Base-by-base conservation (phyloP, 2,888 invertebrate species). In the Lycaena phlaeas region DNA sequence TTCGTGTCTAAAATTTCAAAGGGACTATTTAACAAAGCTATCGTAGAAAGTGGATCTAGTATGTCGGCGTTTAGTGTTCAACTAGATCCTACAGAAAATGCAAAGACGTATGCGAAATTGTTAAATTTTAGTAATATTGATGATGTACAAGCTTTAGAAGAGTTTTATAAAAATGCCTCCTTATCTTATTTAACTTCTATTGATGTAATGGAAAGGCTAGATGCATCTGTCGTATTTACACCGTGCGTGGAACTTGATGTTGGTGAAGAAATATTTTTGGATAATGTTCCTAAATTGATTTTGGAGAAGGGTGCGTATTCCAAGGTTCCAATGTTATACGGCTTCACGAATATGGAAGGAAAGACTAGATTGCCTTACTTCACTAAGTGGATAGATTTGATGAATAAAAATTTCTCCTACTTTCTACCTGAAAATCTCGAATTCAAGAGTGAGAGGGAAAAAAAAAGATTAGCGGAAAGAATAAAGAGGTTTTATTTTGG, bases 401-500 rank as follows among this genome's bases (percentile, higher is more conserved):
- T 74, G 68, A 66, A 68, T 52, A 45, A 57, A n/a, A 63, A 59
- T 0, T 72, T 74, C 53, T 57, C 66, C 0, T 59, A 70, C 4
- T 72, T 68, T 38, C 26, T 76, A 11, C 71, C 75, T 2, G 52
- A 45, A 9, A 64, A 75, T 39, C 49, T 76, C 3, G 42, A 57
- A 28, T 53, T 51, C 22, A 7, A 40, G 30, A 29, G 17, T 22
- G 15, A 29, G 14, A 34, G 49, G 31, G 53, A 65, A 38, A 64
- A 45, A 38, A 44, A 59, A 25, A 36, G 47, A 36, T 42, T 68
- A 0, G 53, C 54, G 3, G 40, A 46, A 18, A 41, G 39, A 38
- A 43, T 65, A 1, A 68, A 63, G 46, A 38, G 57, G 4, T 66
- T 63, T 48, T 68, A 67, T 50, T 71, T 69, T 47, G 64, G 64